A percentile compares a stretch with the other conserved stretches of the same genome.
Evolutionary conservation across 2,888 invertebrate genomes (phyloP).

Genomic region (Cephalotes varians): DNA sequence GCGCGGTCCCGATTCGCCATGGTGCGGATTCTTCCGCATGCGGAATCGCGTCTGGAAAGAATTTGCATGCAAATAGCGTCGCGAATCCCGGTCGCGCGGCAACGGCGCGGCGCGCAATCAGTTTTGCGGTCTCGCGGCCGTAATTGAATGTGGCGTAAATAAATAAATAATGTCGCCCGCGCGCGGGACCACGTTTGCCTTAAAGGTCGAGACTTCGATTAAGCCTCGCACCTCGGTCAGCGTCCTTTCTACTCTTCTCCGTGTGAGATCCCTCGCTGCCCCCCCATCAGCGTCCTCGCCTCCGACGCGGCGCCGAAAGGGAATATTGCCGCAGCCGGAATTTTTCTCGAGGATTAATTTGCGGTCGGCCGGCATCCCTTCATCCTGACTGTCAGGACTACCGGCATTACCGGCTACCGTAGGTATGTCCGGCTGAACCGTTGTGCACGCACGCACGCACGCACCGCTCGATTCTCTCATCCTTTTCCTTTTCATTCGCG

Average conservation of each 20-base stretch:
- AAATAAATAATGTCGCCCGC: constrained; percentile 84
- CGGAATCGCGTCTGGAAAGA: constrained; percentile 70
- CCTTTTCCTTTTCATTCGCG: constrained; percentile 34
- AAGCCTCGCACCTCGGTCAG: constrained; percentile 76
- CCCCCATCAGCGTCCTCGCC: constrained; percentile 37
- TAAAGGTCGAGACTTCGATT: constrained; percentile 83
- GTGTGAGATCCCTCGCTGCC: constrained; percentile 57
- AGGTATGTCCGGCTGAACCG: constrained; percentile 56
- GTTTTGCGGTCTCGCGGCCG: constrained; percentile 82
- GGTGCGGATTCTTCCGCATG: constrained; percentile 72
- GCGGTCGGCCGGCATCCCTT: constrained; percentile 74
- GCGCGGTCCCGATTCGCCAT: constrained; percentile 66
- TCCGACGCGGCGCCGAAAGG: constrained; percentile 75
- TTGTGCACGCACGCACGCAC: constrained; percentile 57
- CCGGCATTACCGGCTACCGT: constrained; percentile 76
- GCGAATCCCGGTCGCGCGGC: constrained; percentile 76
- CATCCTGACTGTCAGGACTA: constrained; percentile 72
- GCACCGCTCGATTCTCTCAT: constrained; percentile 31
- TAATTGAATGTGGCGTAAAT: constrained; percentile 85
- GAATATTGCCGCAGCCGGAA: constrained; percentile 78
- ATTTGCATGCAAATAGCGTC: constrained; percentile 84
- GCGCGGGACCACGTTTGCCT: constrained; percentile 66
- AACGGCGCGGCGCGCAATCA: constrained; percentile 75
- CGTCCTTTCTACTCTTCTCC: constrained; percentile 65
- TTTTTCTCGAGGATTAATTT: constrained; percentile 81